These are phyloP conservation scores for Mesoclemmys tuberculata DNA, from an alignment of 2,113 vertebrate species.

Conservation along the genomic window DNA sequence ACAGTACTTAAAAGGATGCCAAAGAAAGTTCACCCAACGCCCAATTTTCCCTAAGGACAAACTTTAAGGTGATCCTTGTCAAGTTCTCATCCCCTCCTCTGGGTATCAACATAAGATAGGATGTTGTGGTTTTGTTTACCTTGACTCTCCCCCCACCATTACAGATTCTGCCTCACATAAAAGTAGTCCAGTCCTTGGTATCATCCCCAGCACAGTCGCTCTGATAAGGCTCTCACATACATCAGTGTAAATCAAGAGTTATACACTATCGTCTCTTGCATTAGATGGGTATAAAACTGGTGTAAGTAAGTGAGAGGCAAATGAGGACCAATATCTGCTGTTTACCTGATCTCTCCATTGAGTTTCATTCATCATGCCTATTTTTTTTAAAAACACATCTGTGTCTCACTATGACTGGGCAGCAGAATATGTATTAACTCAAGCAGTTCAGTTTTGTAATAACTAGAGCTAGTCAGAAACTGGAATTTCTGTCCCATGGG, in stretches of 20 bases:
- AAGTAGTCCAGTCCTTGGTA: neutral
- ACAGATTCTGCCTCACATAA: neutral
- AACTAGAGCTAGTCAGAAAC: neutral
- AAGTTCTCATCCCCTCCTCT: neutral
- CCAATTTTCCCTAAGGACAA: neutral
- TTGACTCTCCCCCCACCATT: neutral
- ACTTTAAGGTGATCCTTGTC: neutral
- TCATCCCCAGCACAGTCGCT: neutral
- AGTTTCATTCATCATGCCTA: neutral
- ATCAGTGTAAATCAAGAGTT: neutral
- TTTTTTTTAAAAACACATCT: neutral
- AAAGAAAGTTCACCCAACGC: neutral
- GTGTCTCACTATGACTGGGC: neutral
- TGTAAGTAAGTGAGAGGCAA: neutral
- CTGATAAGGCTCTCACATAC: no score
- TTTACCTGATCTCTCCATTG: neutral
- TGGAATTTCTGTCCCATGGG: no score
- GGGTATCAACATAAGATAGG: neutral
- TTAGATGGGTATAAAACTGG: neutral
- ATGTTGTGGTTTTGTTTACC: neutral
- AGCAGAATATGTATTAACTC: neutral
- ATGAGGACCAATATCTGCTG: neutral
- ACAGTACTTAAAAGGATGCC: neutral
- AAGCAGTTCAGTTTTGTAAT: neutral
- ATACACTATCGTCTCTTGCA: neutral